These are phyloP conservation scores for Amphipyra berbera DNA, from an alignment of 2,888 invertebrate genomes.

Conservation along the genomic window DNA sequence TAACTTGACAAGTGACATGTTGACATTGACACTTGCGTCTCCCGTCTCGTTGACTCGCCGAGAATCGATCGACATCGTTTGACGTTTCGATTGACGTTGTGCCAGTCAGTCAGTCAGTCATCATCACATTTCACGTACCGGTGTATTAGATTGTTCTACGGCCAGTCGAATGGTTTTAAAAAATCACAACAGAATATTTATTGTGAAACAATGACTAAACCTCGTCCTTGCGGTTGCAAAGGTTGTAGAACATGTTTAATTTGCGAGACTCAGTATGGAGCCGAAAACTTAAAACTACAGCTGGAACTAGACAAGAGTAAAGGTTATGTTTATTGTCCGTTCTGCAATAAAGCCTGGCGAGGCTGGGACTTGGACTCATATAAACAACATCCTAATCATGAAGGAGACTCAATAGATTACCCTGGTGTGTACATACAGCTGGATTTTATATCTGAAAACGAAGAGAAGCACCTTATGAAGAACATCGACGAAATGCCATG, in stretches of 20 bases:
- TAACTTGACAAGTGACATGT: too few species aligned
- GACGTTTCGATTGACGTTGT: too few species aligned
- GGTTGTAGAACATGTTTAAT: slow-evolving; percentile 96
- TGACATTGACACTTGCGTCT: too few species aligned
- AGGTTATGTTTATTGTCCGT: slow-evolving; percentile 93
- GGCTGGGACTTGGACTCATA: slow-evolving; percentile 92
- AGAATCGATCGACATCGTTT: too few species aligned
- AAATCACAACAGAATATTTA: background rate
- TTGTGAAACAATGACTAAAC: slow-evolving; percentile 88
- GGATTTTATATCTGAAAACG: slow-evolving; percentile 93
- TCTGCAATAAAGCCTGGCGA: slow-evolving; percentile 93
- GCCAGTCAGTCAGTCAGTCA: too few species aligned
- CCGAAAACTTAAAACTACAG: slow-evolving; percentile 75
- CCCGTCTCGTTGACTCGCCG: too few species aligned
- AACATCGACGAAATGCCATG: slow-evolving; percentile 95
- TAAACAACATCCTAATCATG: slow-evolving; percentile 92
- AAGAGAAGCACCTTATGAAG: slow-evolving; percentile 91
- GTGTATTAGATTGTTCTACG: too few species aligned
- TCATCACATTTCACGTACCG: too few species aligned
- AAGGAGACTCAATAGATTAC: slow-evolving; percentile 89
- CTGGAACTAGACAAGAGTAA: slow-evolving; percentile 85
- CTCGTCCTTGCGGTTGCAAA: slow-evolving; percentile 97
- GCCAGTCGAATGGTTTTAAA: background rate
- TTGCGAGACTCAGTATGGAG: slow-evolving; percentile 93
- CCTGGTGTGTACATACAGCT: slow-evolving; percentile 92